Evolutionary conservation across 2,888 invertebrate species (phyloP).

Genomic region (Heliconius cydno): DNA sequence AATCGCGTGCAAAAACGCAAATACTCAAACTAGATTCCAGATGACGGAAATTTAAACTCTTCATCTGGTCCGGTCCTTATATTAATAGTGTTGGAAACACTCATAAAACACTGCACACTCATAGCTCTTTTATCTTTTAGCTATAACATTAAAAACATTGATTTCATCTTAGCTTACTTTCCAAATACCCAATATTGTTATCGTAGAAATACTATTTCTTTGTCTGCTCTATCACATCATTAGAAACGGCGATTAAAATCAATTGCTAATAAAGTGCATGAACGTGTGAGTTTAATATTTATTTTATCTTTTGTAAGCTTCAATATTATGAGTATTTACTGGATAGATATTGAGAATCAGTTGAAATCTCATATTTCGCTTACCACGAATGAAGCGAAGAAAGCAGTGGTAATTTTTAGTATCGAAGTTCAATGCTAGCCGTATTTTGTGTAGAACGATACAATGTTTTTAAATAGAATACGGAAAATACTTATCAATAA

Average conservation of each 20-base stretch:
- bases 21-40: no score
- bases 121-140: slow-evolving; percentile 78
- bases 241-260: slow-evolving; percentile 24
- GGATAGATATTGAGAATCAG: no score
- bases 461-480: no score
- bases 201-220: slow-evolving; percentile 35
- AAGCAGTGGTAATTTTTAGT: neutral
- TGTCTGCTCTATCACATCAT: slow-evolving; percentile 32
- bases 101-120: slow-evolving; percentile 63
- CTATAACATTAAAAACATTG: slow-evolving; percentile 80
- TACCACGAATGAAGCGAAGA: neutral
- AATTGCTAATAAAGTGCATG: neutral
- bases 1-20: neutral
- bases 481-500: no score
- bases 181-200: slow-evolving; percentile 51
- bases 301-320: neutral
- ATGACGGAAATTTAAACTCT: no score
- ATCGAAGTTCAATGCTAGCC: neutral
- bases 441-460: neutral
- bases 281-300: neutral
- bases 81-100: slow-evolving; percentile 56
- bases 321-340: neutral
- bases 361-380: neutral
- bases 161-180: slow-evolving; percentile 69
- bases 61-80: neutral